A percentile compares a stretch with the other conserved stretches of the same genome.
Conservation (phyloP, 2,888 invertebrate genomes). For the Meghimatium bilineatum region DNA sequence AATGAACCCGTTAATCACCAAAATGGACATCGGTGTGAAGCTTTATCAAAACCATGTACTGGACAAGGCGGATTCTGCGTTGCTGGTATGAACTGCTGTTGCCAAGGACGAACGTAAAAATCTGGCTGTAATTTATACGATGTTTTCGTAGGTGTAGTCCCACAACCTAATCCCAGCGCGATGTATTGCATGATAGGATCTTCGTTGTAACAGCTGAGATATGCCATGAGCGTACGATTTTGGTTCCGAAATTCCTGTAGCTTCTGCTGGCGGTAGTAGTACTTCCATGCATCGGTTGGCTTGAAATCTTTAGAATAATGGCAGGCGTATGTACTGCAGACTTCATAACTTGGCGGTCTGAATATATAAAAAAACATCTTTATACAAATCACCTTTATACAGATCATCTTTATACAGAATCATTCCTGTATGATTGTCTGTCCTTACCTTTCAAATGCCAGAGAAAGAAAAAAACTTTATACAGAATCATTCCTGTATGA, state of each 20-base stretch:
- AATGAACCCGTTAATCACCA: too few species aligned
- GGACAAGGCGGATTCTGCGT: conserved; percentile 7
- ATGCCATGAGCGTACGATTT: background rate
- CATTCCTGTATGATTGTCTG: too few species aligned
- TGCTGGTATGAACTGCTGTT: conserved; percentile 5
- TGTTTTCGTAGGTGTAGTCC: background rate
- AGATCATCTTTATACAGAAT: too few species aligned
- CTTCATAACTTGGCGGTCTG: background rate
- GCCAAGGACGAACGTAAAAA: conserved; percentile 18
- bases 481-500: too few species aligned
- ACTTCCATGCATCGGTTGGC: conserved; percentile 12
- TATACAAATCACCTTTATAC: too few species aligned
- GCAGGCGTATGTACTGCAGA: background rate
- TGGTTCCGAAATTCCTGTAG: background rate
- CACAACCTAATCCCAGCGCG: background rate
- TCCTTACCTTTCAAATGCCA: too few species aligned
- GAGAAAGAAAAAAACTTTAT: too few species aligned
- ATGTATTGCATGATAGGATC: background rate
- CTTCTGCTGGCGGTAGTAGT: conserved; percentile 7
- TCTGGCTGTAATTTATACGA: background rate
- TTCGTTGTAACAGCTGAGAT: background rate
- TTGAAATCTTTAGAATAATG: background rate
- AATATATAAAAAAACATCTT: background rate
- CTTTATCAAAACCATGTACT: conserved; percentile 23
- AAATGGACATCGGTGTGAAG: too few species aligned